Conservation (phyloP, 2,888 invertebrate genomes). For the Campoplex nolae region DNA sequence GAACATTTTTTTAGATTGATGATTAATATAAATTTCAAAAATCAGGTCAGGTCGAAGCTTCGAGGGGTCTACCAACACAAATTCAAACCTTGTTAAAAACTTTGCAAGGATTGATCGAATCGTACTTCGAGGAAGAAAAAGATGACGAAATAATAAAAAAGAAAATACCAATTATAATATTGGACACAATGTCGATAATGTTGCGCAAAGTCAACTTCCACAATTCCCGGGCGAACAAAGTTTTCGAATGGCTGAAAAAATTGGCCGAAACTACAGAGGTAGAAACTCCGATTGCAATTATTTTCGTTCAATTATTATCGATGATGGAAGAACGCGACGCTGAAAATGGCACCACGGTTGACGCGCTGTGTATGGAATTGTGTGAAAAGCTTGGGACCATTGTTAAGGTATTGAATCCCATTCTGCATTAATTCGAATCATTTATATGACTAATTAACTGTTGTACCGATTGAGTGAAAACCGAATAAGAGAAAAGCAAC, state of each 20-base stretch:
- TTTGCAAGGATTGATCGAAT: constrained; percentile 73
- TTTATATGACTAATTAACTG: not conserved
- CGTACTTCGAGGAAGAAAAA: constrained; percentile 72
- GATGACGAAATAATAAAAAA: constrained; percentile 71
- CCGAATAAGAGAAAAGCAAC: not conserved
- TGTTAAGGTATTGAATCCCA: constrained; percentile 79
- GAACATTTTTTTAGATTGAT: not conserved
- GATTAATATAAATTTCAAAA: not conserved
- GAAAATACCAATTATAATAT: constrained; percentile 75
- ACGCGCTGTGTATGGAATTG: constrained; percentile 84
- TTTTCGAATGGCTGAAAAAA: constrained; percentile 75
- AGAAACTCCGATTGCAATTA: constrained; percentile 70
- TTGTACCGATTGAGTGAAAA: not conserved
- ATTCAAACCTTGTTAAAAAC: constrained; percentile 73
- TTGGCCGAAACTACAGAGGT: constrained; percentile 72
- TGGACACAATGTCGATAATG: constrained; percentile 78
- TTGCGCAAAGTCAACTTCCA: constrained; percentile 76
- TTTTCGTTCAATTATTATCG: constrained; percentile 76
- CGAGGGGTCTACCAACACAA: constrained; percentile 70
- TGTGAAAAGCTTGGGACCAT: constrained; percentile 84
- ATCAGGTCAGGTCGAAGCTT: constrained; percentile 64
- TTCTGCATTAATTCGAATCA: not conserved
- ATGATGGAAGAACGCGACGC: constrained; percentile 77
- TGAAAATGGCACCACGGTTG: constrained; percentile 78
- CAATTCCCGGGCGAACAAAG: constrained; percentile 64